phyloP scores from a whole-genome alignment of 2,797 vertebrate species.

The Lepus townsendii region DNA sequence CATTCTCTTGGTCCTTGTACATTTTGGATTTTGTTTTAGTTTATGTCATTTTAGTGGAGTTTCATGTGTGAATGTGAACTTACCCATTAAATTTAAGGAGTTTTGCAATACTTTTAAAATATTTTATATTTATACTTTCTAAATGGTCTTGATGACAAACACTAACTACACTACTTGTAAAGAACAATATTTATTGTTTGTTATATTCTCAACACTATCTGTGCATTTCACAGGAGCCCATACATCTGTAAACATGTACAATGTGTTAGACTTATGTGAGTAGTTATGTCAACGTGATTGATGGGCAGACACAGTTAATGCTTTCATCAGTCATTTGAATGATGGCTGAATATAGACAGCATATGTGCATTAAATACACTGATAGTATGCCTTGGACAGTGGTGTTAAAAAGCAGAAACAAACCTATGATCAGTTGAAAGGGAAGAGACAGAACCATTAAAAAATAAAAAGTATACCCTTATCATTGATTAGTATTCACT shows the following conservation, averaged over 20 bases:
- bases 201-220: background rate
- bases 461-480: constrained; percentile 19
- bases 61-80: constrained; percentile 13
- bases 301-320: background rate
- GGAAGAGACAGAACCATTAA: background rate
- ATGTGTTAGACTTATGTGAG: constrained; percentile 39
- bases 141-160: background rate
- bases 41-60: constrained; percentile 8
- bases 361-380: background rate
- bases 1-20: background rate
- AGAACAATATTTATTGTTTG: constrained; percentile 36
- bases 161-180: background rate
- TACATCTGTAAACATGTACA: background rate
- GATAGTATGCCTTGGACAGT: background rate
- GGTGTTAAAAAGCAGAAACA: constrained; percentile 45
- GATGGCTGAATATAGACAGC: background rate
- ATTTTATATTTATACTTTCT: constrained; percentile 12
- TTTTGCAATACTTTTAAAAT: constrained; percentile 2
- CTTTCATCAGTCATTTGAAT: constrained; percentile 42
- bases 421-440: background rate
- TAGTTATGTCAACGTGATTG: background rate
- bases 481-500: background rate
- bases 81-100: constrained; percentile 18
- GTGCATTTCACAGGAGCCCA: background rate
- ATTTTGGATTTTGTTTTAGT: background rate